A percentile compares a stretch with the other conserved stretches of the same genome.
phyloP scores from a whole-genome alignment of 1,140 invertebrate genomes.

The Drosophila gunungcola region DNA sequence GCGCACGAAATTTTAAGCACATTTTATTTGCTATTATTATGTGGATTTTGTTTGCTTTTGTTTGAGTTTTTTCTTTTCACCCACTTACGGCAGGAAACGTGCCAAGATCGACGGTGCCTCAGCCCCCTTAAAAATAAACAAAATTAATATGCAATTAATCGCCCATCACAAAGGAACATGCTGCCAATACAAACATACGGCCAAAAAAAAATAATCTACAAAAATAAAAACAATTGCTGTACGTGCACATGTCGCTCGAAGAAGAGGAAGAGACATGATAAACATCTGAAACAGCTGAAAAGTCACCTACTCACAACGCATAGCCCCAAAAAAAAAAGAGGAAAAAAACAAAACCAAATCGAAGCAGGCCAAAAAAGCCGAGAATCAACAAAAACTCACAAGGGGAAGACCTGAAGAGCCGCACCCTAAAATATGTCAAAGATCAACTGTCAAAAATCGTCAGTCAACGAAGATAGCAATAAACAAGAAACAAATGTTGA shows the following conservation, averaged over 20 bases:
- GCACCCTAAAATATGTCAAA: slow-evolving; percentile 80
- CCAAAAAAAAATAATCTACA: slow-evolving; percentile 17
- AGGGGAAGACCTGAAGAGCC: slow-evolving; percentile 36
- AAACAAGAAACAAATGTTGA: slow-evolving; percentile 62
- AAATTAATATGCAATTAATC: slow-evolving; percentile 84
- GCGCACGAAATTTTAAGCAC: slow-evolving; percentile 72
- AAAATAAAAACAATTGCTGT: slow-evolving; percentile 58
- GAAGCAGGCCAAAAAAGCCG: slow-evolving; percentile 41
- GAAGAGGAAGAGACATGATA: slow-evolving; percentile 51
- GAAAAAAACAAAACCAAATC: slow-evolving; percentile 37
- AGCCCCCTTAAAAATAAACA: slow-evolving; percentile 45
- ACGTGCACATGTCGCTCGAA: slow-evolving; percentile 72
- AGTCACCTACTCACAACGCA: slow-evolving; percentile 74
- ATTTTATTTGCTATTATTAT: slow-evolving; percentile 71
- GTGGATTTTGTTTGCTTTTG: slow-evolving; percentile 38
- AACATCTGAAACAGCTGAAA: slow-evolving; percentile 70
- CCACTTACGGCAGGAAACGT: slow-evolving; percentile 74
- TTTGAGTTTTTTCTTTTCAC: slow-evolving; percentile 44
- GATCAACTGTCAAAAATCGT: slow-evolving; percentile 82
- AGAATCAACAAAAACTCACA: slow-evolving; percentile 10
- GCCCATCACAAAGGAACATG: slow-evolving; percentile 78
- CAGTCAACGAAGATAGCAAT: slow-evolving; percentile 54
- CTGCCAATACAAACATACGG: slow-evolving; percentile 65
- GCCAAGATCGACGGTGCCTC: slow-evolving; percentile 66
- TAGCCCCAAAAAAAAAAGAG: slow-evolving; percentile 26